Evolutionary conservation across 1,140 invertebrate genomes (phyloP), one percentile per base, ranked within the genome.

Genomic region (Drosophila melanica): DNA sequence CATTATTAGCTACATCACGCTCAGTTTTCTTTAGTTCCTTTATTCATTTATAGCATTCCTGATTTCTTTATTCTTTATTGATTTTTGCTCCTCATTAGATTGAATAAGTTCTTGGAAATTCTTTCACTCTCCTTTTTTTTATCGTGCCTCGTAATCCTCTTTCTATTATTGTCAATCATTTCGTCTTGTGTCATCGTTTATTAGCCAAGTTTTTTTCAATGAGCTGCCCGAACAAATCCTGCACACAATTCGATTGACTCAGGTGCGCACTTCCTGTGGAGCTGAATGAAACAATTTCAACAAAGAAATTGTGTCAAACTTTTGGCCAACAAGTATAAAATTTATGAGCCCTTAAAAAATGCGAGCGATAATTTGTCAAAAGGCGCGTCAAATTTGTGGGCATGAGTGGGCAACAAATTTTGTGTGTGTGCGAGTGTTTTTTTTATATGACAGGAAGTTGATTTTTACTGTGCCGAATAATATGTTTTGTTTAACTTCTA

Each of bases 361-460:
- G 45, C 10, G 45, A 70, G 66, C 66, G 78, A 80, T 73, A 60
- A 77, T 80, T 84, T 85, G 81, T 84, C 80, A 84, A 35, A 27
- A 72, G 41, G 69, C 51, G 33, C 76, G 60, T 45, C 39, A 74
- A 79, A 51, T 84, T 68, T 72, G 77, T 72, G 53, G 79, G 65
- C 77, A 81, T 84, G 81, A 84, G 65, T 77, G 64, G 57, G 47
- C 81, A 86, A 68, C 60, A 77, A 77, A 60, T 70, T 39, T 35
- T 9, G 2, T 35, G 33, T 35, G 7, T 35, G 33, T 35, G 0
- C n/a, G n/a, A n/a, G n/a, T n/a, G n/a, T n/a, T 35, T 35, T 35
- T 10, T 35, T 35, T 35, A 35, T 66, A 23, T 35, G 47, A 51
- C 81, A 81, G 81, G 81, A 85, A 85, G 69, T 76, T 64, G 47